These are phyloP conservation scores for Taeniopygia guttata DNA, from an alignment of 2,797 vertebrate species.

Conservation along the genomic window DNA sequence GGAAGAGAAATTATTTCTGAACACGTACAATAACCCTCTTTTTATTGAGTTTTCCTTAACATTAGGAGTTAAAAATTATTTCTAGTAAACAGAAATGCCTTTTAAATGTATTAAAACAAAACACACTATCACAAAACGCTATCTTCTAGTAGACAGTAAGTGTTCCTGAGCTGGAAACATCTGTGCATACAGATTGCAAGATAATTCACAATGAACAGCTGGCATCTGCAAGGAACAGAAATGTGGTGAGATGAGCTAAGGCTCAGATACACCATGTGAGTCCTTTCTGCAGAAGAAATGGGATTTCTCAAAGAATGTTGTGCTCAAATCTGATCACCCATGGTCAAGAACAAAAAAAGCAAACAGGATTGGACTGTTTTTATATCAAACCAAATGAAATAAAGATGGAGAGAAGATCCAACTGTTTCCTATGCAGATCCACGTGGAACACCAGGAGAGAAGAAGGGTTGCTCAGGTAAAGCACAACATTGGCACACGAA, in stretches of 20 bases:
- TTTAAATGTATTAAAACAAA: background rate
- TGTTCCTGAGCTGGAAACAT: background rate
- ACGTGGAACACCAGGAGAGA: background rate
- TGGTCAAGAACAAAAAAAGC: background rate
- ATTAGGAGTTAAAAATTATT: background rate
- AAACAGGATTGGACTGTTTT: background rate
- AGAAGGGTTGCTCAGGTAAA: background rate
- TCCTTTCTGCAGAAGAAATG: background rate
- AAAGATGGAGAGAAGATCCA: background rate
- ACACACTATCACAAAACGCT: background rate
- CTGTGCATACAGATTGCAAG: background rate
- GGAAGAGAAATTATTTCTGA: background rate
- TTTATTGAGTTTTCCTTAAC: background rate
- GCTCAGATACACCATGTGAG: background rate
- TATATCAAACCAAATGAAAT: background rate
- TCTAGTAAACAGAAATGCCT: background rate
- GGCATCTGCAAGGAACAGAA: background rate
- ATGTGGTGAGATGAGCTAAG: background rate
- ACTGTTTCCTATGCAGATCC: accelerated
- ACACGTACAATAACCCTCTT: background rate
- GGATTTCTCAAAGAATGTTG: background rate
- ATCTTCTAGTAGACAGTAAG: background rate
- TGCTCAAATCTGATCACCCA: background rate
- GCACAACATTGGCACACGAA: background rate
- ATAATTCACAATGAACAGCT: background rate